Evolutionary conservation across 2,888 invertebrate genomes (phyloP).

Genomic region (Labia minor): DNA sequence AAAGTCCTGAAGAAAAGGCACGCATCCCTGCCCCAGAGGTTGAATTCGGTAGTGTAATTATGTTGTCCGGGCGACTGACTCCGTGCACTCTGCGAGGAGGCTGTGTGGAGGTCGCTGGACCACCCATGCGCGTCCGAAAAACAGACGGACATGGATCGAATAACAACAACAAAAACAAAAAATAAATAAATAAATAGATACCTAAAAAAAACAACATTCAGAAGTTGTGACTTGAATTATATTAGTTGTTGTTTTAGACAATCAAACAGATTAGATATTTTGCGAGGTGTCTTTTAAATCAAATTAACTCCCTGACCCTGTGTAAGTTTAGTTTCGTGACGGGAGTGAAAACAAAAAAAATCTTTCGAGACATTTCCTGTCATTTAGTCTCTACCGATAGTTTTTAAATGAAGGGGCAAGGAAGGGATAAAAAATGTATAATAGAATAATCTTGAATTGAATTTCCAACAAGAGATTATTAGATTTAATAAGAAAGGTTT

Average conservation of each 20-base stretch:
- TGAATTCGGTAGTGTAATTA: slow-evolving; percentile 13
- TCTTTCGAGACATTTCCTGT: not conserved
- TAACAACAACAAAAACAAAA: not conserved
- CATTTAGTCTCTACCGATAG: not conserved
- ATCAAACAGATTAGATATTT: not conserved
- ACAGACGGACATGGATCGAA: slow-evolving; percentile 13
- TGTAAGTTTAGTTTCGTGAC: not conserved
- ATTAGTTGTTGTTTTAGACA: not conserved
- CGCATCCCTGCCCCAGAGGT: not conserved
- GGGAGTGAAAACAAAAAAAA: not conserved
- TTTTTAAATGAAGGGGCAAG: too few relatives aligned
- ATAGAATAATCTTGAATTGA: too few relatives aligned
- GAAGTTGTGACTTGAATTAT: not conserved
- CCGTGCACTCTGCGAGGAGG: slow-evolving; percentile 7
- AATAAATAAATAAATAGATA: too few relatives aligned
- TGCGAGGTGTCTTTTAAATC: not conserved
- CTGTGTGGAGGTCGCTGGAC: slow-evolving; percentile 8
- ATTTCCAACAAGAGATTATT: too few relatives aligned
- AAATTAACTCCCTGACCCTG: not conserved
- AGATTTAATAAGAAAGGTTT: too few relatives aligned
- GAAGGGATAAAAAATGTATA: not conserved
- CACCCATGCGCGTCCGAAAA: slow-evolving; percentile 7
- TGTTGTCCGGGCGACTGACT: slow-evolving; percentile 3
- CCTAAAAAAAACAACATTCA: not conserved
- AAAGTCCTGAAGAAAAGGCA: not conserved